Conservation (phyloP, 1,140 invertebrate genomes). For the Drosophila subobscura region DNA sequence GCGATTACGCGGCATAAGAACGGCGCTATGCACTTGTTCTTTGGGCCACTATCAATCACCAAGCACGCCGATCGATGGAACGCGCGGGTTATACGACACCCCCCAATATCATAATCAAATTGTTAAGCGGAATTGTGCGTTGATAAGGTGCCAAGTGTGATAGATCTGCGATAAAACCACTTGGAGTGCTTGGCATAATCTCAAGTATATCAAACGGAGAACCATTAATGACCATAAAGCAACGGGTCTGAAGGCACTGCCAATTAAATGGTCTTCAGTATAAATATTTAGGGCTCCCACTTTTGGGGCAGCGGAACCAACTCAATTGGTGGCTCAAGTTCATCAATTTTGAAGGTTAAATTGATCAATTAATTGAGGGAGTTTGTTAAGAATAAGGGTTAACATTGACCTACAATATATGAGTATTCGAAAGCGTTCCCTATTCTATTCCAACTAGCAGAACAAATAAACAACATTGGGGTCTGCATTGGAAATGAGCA, state of each 20-base stretch:
- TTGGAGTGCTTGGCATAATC: conserved; percentile 36
- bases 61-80: conserved; percentile 1
- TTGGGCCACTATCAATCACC: conserved; percentile 14
- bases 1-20: conserved; percentile 34
- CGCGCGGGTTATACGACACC: conserved; percentile 34
- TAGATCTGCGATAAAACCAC: conserved; percentile 57
- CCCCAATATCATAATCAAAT: conserved; percentile 51
- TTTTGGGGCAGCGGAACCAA: no score
- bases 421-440: conserved; percentile 19
- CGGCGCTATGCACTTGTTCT: conserved; percentile 42
- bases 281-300: conserved; percentile 6
- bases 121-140: conserved; percentile 55
- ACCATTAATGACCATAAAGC: conserved; percentile 32
- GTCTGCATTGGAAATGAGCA: conserved; percentile 7
- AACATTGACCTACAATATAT: conserved; percentile 49
- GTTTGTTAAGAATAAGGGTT: conserved; percentile 13
- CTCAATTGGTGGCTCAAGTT: not conserved
- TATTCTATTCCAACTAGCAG: conserved; percentile 25
- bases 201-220: conserved; percentile 22
- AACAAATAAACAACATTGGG: conserved; percentile 34
- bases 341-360: conserved; percentile 43
- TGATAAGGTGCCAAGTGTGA: conserved; percentile 54
- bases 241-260: conserved; percentile 14
- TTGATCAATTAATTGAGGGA: conserved; percentile 25
- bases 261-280: conserved; percentile 7